Evolutionary conservation across 2,113 vertebrate genomes (phyloP).

Genomic region (Bucco capensis): DNA sequence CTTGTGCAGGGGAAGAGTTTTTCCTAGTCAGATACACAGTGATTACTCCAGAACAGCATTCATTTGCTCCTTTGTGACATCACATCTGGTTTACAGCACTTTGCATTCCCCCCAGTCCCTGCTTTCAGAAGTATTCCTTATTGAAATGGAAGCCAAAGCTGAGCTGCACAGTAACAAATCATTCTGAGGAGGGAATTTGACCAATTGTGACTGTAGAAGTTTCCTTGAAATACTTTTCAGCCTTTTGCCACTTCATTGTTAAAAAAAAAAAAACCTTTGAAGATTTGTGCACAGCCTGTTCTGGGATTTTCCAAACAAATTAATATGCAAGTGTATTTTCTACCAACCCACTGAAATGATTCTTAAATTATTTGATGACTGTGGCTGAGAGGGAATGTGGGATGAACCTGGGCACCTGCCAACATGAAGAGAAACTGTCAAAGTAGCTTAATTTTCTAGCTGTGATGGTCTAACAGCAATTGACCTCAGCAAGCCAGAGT

Average conservation of each 20-base stretch:
- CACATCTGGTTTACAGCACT: background rate
- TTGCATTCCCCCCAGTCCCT: background rate
- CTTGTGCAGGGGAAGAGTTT: background rate
- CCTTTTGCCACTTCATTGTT: background rate
- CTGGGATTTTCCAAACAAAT: background rate
- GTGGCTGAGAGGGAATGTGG: background rate
- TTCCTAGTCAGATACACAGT: background rate
- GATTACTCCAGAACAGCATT: background rate
- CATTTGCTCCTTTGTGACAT: background rate
- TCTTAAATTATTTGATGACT: background rate
- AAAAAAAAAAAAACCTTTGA: background rate
- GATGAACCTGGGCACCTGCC: background rate
- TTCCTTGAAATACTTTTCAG: background rate
- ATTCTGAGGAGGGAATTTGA: background rate
- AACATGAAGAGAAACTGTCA: background rate
- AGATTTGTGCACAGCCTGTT: background rate
- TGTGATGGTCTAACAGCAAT: background rate
- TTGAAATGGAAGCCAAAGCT: background rate
- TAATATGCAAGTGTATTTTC: background rate
- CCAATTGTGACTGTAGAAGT: background rate
- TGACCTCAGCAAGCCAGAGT: background rate
- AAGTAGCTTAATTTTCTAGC: background rate
- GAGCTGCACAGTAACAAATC: background rate
- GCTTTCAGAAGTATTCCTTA: background rate
- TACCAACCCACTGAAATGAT: background rate